A percentile compares a stretch with the other conserved stretches of the same genome.
Conservation (phyloP, 30 jellyfish, hydroid and myxozoan species). For the Euphysa ruthae region DNA sequence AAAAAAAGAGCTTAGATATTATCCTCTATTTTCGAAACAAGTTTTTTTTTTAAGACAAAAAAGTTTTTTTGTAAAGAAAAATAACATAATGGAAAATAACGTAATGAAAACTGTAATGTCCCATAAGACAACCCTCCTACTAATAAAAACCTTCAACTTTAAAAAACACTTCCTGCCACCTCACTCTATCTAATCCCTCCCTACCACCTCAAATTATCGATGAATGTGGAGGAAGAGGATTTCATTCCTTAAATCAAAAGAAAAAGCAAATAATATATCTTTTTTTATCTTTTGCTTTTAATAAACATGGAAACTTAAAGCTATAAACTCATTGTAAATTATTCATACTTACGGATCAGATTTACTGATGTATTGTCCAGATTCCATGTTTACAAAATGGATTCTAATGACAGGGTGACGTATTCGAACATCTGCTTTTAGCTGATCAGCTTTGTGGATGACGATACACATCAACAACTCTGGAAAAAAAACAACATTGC, state of each 20-base stretch:
- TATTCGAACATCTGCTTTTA: constrained; percentile 69
- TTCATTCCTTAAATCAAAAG: no score
- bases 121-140: no score
- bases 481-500: constrained; percentile 1
- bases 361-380: constrained; percentile 81
- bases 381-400: constrained; percentile 54
- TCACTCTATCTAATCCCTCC: no score
- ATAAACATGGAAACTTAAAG: not conserved
- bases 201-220: no score
- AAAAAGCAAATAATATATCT: not conserved
- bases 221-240: not conserved
- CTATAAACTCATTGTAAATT: not conserved
- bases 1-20: no score
- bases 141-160: no score
- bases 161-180: not conserved
- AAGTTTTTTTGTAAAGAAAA: no score
- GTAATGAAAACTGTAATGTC: no score
- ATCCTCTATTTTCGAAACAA: no score
- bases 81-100: no score
- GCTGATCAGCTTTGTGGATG: constrained; percentile 72
- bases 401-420: constrained; percentile 73
- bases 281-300: no score
- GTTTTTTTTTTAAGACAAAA: no score
- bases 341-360: constrained; percentile 42
- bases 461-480: constrained; percentile 63